A percentile compares a stretch with the other conserved stretches of the same genome.
These are phyloP conservation scores for Spatulosminthurus flaviceps DNA, from an alignment of 2,888 invertebrate species.

Conservation along the genomic window DNA sequence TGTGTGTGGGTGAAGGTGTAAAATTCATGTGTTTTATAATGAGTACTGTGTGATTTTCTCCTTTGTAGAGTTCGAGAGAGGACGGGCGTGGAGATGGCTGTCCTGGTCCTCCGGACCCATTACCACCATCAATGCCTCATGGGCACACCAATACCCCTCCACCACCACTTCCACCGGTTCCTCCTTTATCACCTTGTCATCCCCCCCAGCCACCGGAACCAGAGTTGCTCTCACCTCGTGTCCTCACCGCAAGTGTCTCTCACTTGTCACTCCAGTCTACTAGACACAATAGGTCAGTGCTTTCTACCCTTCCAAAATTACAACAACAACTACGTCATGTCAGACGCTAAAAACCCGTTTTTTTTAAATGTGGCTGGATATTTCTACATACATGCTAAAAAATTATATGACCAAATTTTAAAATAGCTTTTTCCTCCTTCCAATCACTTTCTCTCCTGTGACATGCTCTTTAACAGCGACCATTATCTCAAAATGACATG, in stretches of 20 bases:
- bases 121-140: slow-evolving; percentile 58
- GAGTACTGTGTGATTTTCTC: neutral
- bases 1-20: too few species aligned
- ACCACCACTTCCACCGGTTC: slow-evolving; percentile 43
- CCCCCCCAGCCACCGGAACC: slow-evolving; percentile 62
- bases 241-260: slow-evolving; percentile 63
- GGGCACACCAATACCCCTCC: slow-evolving; percentile 13
- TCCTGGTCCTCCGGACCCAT: slow-evolving; percentile 60
- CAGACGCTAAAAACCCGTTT: too few species aligned
- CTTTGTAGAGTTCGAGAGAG: slow-evolving; percentile 63
- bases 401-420: too few species aligned
- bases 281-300: slow-evolving; percentile 63
- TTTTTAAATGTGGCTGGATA: too few species aligned
- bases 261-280: slow-evolving; percentile 65
- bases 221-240: slow-evolving; percentile 61
- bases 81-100: slow-evolving; percentile 64
- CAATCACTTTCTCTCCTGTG: too few species aligned
- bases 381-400: too few species aligned
- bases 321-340: too few species aligned
- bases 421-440: too few species aligned
- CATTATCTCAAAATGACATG: too few species aligned
- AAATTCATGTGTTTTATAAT: neutral
- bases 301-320: neutral
- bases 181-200: slow-evolving; percentile 57
- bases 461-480: too few species aligned